Conservation (phyloP, 2,797 vertebrate species). For the Neosilurus mollespiculum region DNA sequence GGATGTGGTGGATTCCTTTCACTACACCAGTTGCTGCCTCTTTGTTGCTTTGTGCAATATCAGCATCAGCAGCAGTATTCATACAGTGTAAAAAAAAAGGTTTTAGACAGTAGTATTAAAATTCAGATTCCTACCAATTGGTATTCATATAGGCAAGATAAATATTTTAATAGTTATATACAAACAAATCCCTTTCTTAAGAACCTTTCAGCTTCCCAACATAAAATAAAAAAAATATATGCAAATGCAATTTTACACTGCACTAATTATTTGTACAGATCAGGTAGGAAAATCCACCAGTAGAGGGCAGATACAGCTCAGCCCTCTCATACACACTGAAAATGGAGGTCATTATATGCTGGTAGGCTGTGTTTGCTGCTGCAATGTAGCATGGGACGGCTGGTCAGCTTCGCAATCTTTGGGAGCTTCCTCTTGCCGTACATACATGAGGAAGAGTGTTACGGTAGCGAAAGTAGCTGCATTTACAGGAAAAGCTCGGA, state of each 20-base stretch:
- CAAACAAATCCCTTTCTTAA: slow-evolving; percentile 8
- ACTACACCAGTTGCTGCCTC: slow-evolving; percentile 17
- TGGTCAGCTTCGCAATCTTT: slow-evolving; percentile 75
- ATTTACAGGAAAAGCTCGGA: slow-evolving; percentile 94
- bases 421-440: slow-evolving; percentile 70
- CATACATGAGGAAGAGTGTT: slow-evolving; percentile 87
- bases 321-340: neutral
- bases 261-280: slow-evolving; percentile 18
- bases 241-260: slow-evolving; percentile 29
- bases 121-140: neutral
- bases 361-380: slow-evolving; percentile 75
- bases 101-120: slow-evolving; percentile 17
- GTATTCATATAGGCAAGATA: slow-evolving; percentile 29
- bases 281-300: slow-evolving; percentile 1
- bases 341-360: slow-evolving; percentile 72
- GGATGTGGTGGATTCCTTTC: neutral
- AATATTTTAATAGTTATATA: slow-evolving; percentile 18
- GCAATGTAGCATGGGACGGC: slow-evolving; percentile 59
- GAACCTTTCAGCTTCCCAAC: neutral
- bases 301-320: neutral
- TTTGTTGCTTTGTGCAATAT: slow-evolving; percentile 20
- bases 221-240: slow-evolving; percentile 43
- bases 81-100: neutral
- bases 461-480: slow-evolving; percentile 95
- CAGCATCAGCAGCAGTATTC: slow-evolving; percentile 14